These are phyloP conservation scores for Takifugu bimaculatus DNA, from an alignment of 2,113 vertebrate genomes.

Conservation along the genomic window DNA sequence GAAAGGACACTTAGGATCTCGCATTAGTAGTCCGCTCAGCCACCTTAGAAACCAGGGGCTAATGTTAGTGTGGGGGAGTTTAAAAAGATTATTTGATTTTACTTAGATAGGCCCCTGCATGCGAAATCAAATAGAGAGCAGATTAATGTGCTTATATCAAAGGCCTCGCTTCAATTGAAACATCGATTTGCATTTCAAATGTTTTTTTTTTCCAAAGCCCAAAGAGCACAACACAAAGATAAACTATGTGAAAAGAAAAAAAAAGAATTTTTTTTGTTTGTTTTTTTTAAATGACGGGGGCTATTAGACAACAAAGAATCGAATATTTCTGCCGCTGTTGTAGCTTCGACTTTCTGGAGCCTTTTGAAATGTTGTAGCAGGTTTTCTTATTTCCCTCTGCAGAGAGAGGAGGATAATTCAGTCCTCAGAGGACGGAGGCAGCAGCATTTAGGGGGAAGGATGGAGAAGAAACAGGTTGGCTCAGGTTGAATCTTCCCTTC, in stretches of 20 bases:
- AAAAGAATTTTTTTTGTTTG: neutral
- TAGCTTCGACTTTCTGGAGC: constrained; percentile 23
- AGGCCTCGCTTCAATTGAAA: constrained; percentile 49
- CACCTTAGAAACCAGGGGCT: constrained; percentile 47
- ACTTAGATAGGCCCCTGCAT: constrained; percentile 68
- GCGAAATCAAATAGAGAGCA: constrained; percentile 66
- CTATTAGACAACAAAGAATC: constrained; percentile 34
- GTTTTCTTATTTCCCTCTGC: no score
- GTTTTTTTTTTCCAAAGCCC: constrained; percentile 19
- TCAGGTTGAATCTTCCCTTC: no score
- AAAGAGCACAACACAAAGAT: constrained; percentile 26
- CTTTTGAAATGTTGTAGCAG: no score
- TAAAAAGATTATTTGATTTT: constrained; percentile 72
- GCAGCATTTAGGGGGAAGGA: no score
- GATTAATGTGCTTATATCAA: constrained; percentile 60
- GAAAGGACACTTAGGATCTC: constrained; percentile 74
- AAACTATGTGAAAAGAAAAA: constrained; percentile 24
- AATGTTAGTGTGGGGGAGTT: constrained; percentile 57
- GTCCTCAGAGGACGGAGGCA: no score
- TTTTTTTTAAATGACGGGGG: constrained; percentile 1
- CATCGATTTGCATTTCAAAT: constrained; percentile 59
- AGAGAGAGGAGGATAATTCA: no score
- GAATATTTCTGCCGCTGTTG: constrained; percentile 23
- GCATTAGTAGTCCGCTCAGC: constrained; percentile 63
- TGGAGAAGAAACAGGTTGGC: no score